These are phyloP conservation scores for Channallabes apus DNA, from an alignment of 2,797 vertebrate species.

Conservation along the genomic window DNA sequence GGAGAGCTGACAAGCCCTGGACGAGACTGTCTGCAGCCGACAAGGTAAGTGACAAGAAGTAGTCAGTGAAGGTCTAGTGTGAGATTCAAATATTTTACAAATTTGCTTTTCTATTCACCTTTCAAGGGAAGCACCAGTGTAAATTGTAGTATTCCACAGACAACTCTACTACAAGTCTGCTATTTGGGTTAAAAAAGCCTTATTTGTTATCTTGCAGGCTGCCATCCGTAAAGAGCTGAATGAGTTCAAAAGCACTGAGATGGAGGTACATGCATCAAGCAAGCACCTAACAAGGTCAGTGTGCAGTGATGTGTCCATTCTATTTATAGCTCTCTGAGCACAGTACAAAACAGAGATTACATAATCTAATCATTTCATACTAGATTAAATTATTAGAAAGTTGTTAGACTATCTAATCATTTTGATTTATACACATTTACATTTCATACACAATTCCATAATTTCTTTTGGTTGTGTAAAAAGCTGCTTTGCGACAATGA, in stretches of 20 bases:
- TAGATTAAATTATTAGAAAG: too few species aligned
- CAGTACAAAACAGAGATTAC: background rate
- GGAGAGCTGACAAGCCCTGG: slow-evolving; percentile 98
- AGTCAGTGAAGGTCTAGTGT: slow-evolving; percentile 6
- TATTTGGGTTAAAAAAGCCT: slow-evolving; percentile 43
- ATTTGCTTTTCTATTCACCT: background rate
- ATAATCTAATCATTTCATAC: too few species aligned
- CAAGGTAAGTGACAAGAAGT: slow-evolving; percentile 77
- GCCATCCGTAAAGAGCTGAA: slow-evolving; percentile 98
- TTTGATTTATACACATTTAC: too few species aligned
- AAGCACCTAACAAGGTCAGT: slow-evolving; percentile 97
- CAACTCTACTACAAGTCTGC: background rate
- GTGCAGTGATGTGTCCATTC: slow-evolving; percentile 9
- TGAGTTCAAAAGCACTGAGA: slow-evolving; percentile 99
- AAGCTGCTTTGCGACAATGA: too few species aligned
- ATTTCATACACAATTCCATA: too few species aligned
- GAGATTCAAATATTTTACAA: background rate
- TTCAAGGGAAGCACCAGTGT: background rate
- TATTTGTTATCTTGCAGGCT: slow-evolving; percentile 74
- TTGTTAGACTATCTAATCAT: too few species aligned
- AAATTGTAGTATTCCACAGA: background rate
- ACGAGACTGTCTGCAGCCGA: slow-evolving; percentile 95
- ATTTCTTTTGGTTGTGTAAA: too few species aligned
- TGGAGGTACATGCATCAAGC: slow-evolving; percentile 98
- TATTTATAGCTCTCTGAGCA: slow-evolving; percentile 66